These are phyloP conservation scores for Oxytorus armatus DNA, from an alignment of 2,888 invertebrate species.

Conservation along the genomic window DNA sequence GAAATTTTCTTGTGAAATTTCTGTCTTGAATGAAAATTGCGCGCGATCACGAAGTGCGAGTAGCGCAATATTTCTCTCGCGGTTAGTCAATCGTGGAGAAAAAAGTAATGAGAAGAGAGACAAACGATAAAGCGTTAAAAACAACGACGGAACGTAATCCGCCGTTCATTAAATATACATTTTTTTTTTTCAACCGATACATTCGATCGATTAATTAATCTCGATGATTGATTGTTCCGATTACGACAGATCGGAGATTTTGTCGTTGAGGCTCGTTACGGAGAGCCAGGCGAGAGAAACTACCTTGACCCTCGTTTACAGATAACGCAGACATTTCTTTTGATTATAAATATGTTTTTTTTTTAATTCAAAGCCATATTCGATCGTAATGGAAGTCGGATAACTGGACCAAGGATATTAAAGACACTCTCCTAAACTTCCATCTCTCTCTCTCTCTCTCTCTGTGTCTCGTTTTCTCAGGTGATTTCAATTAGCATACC, in stretches of 20 bases:
- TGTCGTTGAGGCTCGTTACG: neutral
- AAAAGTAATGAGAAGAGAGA: neutral
- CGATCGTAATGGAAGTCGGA: conserved; percentile 58
- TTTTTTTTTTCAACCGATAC: neutral
- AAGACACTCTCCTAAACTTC: conserved; percentile 36
- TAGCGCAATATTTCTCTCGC: conserved; percentile 3
- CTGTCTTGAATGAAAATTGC: too few species aligned
- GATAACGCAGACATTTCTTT: too few species aligned
- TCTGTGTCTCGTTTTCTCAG: conserved; percentile 27
- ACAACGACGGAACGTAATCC: too few species aligned
- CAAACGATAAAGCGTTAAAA: too few species aligned
- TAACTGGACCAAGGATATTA: conserved; percentile 67
- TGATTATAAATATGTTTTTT: neutral
- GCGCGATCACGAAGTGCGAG: neutral
- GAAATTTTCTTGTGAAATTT: neutral
- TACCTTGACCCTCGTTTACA: too few species aligned
- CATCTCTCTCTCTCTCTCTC: conserved; percentile 12
- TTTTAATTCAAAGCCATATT: conserved; percentile 12
- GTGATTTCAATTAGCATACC: conserved; percentile 66
- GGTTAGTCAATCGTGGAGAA: neutral
- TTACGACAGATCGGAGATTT: too few species aligned
- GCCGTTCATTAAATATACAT: too few species aligned
- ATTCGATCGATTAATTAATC: conserved; percentile 20
- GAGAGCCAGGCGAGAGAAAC: neutral
- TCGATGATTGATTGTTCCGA: neutral